Percentiles rank a stretch among this genome's conserved stretches.
Conservation (phyloP, 2,888 invertebrate genomes). For the Conus canariensis region DNA sequence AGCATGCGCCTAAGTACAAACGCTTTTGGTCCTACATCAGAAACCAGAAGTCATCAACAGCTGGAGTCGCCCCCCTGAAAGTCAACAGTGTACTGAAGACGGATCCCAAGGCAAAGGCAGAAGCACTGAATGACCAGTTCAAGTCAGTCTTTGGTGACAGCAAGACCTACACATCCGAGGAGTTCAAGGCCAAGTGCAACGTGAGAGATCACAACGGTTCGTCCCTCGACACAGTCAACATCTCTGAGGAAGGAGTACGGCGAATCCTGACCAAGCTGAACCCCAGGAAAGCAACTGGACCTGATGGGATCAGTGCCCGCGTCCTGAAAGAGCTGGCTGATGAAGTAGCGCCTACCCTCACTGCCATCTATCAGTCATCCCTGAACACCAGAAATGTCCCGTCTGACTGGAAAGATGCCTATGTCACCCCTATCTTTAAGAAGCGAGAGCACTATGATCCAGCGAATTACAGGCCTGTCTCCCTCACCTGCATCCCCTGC, state of each 20-base stretch:
- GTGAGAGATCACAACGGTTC: background rate
- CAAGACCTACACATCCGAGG: background rate
- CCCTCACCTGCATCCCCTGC: background rate
- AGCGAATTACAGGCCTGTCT: background rate
- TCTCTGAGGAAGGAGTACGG: background rate
- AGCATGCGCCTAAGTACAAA: background rate
- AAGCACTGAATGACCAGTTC: conserved; percentile 16
- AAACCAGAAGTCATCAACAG: background rate
- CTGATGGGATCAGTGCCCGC: background rate
- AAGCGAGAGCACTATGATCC: background rate
- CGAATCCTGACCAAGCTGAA: background rate
- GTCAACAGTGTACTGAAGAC: background rate
- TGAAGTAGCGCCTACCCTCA: background rate
- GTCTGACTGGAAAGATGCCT: background rate
- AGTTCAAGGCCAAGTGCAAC: background rate
- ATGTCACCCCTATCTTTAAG: background rate
- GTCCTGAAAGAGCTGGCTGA: background rate
- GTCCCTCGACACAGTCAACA: background rate
- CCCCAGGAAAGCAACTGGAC: background rate
- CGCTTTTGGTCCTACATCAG: background rate
- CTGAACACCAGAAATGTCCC: background rate
- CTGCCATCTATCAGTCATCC: background rate
- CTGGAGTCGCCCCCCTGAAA: background rate
- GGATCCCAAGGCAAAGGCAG: conserved; percentile 7
- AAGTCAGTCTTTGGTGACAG: background rate